Conservation (phyloP, 2,113 vertebrate genomes). For the Garra rufa region DNA sequence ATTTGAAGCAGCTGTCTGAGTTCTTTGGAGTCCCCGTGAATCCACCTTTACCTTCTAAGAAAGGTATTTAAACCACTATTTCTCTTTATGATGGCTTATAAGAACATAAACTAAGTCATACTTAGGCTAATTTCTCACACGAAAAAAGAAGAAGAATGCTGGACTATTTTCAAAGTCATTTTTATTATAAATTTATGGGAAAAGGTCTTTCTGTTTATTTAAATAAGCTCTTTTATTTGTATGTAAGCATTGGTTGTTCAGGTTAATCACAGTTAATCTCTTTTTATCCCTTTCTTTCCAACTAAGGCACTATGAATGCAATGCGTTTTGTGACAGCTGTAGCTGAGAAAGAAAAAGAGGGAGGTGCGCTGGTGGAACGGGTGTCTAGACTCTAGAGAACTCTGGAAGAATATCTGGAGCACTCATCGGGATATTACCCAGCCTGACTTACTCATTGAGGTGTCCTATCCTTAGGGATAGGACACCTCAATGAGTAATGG, state of each 20-base stretch:
- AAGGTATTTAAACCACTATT: conserved; percentile 71
- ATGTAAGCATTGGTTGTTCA: too few relatives aligned
- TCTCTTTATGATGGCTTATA: neutral
- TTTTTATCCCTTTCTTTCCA: too few relatives aligned
- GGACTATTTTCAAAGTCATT: too few relatives aligned
- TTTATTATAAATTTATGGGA: too few relatives aligned
- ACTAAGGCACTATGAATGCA: conserved; percentile 78
- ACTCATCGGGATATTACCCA: conserved; percentile 84
- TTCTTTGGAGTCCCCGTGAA: conserved; percentile 80
- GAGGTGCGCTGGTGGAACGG: conserved; percentile 72
- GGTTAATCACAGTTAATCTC: too few relatives aligned
- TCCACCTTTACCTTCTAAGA: conserved; percentile 65
- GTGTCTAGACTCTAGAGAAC: conserved; percentile 83
- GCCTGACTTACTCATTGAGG: conserved; percentile 74
- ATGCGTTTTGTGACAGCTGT: conserved; percentile 85
- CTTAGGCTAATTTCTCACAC: too few relatives aligned
- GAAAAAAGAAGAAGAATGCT: too few relatives aligned
- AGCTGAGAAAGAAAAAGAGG: conserved; percentile 63
- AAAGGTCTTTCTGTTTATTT: too few relatives aligned
- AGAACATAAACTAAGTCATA: neutral
- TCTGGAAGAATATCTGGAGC: conserved; percentile 85
- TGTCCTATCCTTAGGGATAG: too few relatives aligned
- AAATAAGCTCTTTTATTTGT: too few relatives aligned
- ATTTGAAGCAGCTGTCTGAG: conserved; percentile 72
- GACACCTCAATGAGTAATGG: too few relatives aligned